These are phyloP conservation scores for Rhopalosiphum nymphaeae DNA, from an alignment of 2,888 invertebrate genomes.

Conservation along the genomic window DNA sequence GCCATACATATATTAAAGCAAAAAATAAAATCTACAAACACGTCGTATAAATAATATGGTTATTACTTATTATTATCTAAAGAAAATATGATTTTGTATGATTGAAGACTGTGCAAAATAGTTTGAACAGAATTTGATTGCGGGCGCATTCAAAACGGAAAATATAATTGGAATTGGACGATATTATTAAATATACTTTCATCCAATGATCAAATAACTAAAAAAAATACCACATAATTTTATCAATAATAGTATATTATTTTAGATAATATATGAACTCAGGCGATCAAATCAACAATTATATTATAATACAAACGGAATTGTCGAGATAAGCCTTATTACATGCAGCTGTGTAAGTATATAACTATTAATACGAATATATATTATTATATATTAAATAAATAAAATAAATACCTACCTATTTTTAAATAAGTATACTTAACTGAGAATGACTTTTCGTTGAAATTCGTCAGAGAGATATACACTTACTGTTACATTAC, in stretches of 20 bases:
- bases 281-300: background rate
- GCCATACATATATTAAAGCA: background rate
- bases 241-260: background rate
- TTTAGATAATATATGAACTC: background rate
- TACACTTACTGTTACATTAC: background rate
- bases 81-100: background rate
- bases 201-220: background rate
- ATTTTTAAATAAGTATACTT: background rate
- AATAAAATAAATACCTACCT: background rate
- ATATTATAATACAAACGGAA: background rate
- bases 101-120: background rate
- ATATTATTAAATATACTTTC: background rate
- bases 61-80: background rate
- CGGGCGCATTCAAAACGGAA: background rate
- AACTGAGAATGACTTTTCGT: background rate
- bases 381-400: background rate
- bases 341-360: slow-evolving; percentile 7
- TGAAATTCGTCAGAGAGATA: background rate
- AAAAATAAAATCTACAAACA: background rate
- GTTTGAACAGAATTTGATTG: background rate
- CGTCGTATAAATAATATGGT: background rate
- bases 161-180: background rate
- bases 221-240: background rate
- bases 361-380: background rate
- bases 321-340: background rate